phyloP scores from a whole-genome alignment of 2,113 vertebrate genomes.

The Pteropus alecto region DNA sequence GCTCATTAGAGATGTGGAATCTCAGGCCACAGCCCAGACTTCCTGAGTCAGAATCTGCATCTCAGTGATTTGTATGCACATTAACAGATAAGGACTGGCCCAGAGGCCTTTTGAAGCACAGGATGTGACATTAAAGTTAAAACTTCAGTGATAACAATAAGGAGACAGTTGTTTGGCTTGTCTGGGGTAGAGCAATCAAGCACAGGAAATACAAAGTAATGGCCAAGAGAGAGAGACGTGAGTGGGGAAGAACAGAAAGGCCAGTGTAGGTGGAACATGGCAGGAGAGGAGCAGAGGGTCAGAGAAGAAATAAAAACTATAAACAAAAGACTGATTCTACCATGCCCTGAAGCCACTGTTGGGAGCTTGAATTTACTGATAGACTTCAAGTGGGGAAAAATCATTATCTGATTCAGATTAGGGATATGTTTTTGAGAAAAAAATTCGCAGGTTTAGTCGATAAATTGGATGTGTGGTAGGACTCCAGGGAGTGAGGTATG shows the following conservation, averaged over 20 bases:
- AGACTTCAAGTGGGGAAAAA: background rate
- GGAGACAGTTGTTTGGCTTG: background rate
- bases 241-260: background rate
- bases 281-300: background rate
- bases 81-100: background rate
- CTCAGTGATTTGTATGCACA: background rate
- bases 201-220: background rate
- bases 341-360: background rate
- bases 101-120: background rate
- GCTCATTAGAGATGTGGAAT: background rate
- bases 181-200: background rate
- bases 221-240: background rate
- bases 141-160: background rate
- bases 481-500: background rate
- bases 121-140: background rate
- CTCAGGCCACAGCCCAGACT: background rate
- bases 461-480: background rate
- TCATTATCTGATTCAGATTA: background rate
- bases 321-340: background rate
- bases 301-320: background rate
- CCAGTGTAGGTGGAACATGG: background rate
- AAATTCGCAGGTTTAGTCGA: background rate
- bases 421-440: background rate
- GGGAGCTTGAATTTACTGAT: background rate
- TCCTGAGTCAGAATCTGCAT: background rate